A percentile compares a stretch with the other conserved stretches of the same genome.
Evolutionary conservation across 1,140 invertebrate genomes (phyloP).

Genomic region (Heliconius nattereri): DNA sequence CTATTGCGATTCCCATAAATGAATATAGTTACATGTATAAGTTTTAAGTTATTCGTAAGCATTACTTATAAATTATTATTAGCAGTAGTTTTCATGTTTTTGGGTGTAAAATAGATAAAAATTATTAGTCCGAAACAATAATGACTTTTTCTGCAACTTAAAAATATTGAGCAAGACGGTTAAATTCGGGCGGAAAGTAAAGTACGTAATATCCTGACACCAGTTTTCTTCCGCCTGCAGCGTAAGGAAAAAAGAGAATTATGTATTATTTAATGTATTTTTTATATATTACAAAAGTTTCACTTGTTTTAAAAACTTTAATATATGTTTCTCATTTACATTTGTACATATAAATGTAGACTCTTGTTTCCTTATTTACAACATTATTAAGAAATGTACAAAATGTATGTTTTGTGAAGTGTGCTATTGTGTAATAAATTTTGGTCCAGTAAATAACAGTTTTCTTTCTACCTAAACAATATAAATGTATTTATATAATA

Average conservation of each 20-base stretch:
- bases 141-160: background rate
- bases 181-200: too few relatives aligned
- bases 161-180: background rate
- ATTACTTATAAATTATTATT: background rate
- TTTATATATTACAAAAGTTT: background rate
- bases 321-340: background rate
- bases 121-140: background rate
- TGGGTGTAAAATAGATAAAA: background rate
- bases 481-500: too few relatives aligned
- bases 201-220: background rate
- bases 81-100: background rate
- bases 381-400: conserved; percentile 50
- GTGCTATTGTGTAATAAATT: conserved; percentile 59
- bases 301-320: background rate
- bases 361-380: background rate
- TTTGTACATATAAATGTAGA: background rate
- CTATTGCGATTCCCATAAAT: background rate
- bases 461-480: conserved; percentile 24
- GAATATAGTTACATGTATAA: background rate
- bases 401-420: conserved; percentile 69
- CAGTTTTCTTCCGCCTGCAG: background rate
- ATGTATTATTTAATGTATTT: background rate
- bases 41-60: background rate
- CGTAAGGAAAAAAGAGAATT: background rate
- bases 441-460: conserved; percentile 41